Evolutionary conservation across 2,113 vertebrate genomes (phyloP).

Genomic region (Alethe diademata): DNA sequence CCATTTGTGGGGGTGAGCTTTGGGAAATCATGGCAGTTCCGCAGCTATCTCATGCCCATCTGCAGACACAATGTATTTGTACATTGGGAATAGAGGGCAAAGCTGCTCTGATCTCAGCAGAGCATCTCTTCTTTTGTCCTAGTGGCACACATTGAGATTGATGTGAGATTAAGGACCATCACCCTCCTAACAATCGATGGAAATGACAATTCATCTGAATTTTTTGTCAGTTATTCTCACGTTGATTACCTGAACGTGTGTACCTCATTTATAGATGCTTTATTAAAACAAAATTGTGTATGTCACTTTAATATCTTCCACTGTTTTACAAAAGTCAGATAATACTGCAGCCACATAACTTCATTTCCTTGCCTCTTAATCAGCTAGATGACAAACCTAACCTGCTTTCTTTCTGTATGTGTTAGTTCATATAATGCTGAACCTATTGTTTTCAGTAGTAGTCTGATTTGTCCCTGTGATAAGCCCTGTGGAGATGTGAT

Average conservation of each 20-base stretch:
- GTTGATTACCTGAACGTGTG: constrained; percentile 77
- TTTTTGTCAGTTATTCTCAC: constrained; percentile 82
- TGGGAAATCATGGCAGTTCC: constrained; percentile 89
- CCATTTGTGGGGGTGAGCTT: constrained; percentile 83
- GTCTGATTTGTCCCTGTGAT: constrained; percentile 78
- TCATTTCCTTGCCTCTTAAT: constrained; percentile 41
- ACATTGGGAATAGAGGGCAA: constrained; percentile 84
- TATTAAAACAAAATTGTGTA: constrained; percentile 76
- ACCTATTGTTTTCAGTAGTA: constrained; percentile 78
- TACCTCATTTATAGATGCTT: constrained; percentile 76
- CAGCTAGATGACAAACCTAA: constrained; percentile 30
- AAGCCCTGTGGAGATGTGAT: constrained; percentile 81
- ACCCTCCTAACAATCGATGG: constrained; percentile 84
- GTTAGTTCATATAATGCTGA: constrained; percentile 43
- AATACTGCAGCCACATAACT: constrained; percentile 18
- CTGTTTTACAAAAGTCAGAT: constrained; percentile 34
- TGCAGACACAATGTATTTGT: constrained; percentile 90
- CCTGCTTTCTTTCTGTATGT: neutral
- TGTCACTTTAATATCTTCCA: constrained; percentile 59
- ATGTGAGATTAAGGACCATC: constrained; percentile 93
- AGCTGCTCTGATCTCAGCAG: constrained; percentile 83
- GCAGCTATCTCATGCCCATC: constrained; percentile 84
- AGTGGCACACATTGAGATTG: constrained; percentile 98
- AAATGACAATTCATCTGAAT: constrained; percentile 86
- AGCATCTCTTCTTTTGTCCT: constrained; percentile 90